Conservation (phyloP, 2,888 invertebrate genomes). For the Chrysotoxum bicinctum region DNA sequence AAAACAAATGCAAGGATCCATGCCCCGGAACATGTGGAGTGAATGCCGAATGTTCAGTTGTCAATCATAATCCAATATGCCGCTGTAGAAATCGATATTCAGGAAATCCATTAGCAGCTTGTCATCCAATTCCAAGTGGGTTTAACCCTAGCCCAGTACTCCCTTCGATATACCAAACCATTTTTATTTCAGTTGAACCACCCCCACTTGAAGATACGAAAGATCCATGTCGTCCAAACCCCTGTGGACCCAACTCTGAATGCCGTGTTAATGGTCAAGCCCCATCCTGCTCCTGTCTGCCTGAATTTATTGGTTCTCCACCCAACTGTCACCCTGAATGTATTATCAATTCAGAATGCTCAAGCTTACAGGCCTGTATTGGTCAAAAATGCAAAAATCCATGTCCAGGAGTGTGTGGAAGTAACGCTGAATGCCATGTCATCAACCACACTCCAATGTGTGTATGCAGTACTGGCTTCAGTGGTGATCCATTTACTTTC, state of each 20-base stretch:
- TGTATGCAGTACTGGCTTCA: slow-evolving; percentile 83
- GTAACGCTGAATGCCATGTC: slow-evolving; percentile 84
- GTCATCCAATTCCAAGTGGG: slow-evolving; percentile 81
- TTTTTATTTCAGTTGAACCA: slow-evolving; percentile 73
- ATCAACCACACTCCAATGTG: slow-evolving; percentile 85
- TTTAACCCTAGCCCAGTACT: not conserved
- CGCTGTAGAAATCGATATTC: slow-evolving; percentile 83
- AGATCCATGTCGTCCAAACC: slow-evolving; percentile 88
- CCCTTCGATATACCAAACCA: slow-evolving; percentile 10
- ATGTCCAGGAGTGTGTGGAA: slow-evolving; percentile 87
- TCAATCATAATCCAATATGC: slow-evolving; percentile 90
- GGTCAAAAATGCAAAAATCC: slow-evolving; percentile 89
- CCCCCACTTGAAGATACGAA: slow-evolving; percentile 75
- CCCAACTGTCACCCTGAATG: slow-evolving; percentile 91
- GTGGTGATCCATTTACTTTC: slow-evolving; percentile 84
- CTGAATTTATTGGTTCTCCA: slow-evolving; percentile 88
- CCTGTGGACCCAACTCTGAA: slow-evolving; percentile 90
- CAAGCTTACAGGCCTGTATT: slow-evolving; percentile 87
- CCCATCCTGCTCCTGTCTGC: slow-evolving; percentile 87
- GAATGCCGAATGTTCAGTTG: slow-evolving; percentile 88
- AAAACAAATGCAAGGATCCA: slow-evolving; percentile 88
- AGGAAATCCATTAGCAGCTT: slow-evolving; percentile 82
- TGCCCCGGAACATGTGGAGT: slow-evolving; percentile 89
- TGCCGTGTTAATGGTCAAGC: slow-evolving; percentile 86
- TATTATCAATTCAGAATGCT: slow-evolving; percentile 89